Evolutionary conservation across 1,140 invertebrate species (phyloP), one percentile per base, ranked within the genome.

Genomic region (Lucilia sericata): DNA sequence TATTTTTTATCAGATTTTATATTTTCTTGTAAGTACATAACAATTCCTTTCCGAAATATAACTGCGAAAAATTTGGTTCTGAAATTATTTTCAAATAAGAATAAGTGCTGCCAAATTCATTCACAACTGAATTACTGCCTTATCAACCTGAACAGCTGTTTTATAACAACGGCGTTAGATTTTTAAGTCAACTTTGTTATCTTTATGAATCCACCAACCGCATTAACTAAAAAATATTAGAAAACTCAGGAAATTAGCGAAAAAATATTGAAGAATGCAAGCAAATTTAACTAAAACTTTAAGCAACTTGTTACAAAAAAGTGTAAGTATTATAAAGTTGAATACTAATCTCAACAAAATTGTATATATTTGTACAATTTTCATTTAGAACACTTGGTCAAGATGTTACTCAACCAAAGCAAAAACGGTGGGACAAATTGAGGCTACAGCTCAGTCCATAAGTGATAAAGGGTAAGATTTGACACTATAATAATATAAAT

Each of bases 391-490:
- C 19, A 21, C 65, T 5, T 70, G n/a, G 65, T 19, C 19, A 7
- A 21, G 19, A 70, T 60, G 49, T 82, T 70, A 82, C 34, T 51
- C 60, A 83, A 10, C 86, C 86, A 60, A 85, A 30, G 30, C 82
- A 55, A 70, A 83, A 55, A 60, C 78, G 1, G 47, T 21, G 10
- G 49, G 76, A 13, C 60, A 82, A 1, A 9, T 90, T 10, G 86
- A 85, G 5, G 84, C 89, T 8, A 85, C 89, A 13, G 85, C 86
- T 12, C 85, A 89, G 81, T 90, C 89, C 2, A 85, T 90, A 82
- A 86, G 89, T 60, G 76, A 87, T 34, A 90, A 87, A 74, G 89
- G 89, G 89, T 90, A 86, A 86, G 34, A 42, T n/a, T 12, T 75
- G 21, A 25, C 36, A 25, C 21, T 30, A 30, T 2, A 30, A 30